Evolutionary conservation across 37 sponge, comb jelly and placozoan genomes (phyloP), one percentile per base, ranked within the genome.

Genomic region (Dysidea cf. avara): DNA sequence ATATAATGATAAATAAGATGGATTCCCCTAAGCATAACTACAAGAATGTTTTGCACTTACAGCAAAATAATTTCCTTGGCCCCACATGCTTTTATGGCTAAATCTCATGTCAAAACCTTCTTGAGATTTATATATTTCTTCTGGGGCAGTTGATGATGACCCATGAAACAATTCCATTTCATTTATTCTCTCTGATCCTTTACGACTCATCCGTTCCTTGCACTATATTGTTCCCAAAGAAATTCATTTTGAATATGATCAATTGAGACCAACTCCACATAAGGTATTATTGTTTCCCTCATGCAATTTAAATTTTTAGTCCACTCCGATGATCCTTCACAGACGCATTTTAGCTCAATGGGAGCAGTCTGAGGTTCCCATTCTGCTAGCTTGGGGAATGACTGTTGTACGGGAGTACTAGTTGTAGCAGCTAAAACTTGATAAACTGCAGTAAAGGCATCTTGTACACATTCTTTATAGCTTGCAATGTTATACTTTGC

Each of bases 121-220:
- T 9, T 73, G 76, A 17, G 75, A 60, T 39, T 67, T 49, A 64
- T 86, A 86, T 17, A 86, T 74, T 16, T 20, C 3, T 20, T 30
- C 35, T 21, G 87, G 87, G 0, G 35, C 46, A 20, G 25, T 80
- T 2, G 33, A 43, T 32, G 76, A 40, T n/a, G 87, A 74, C 2
- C 87, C 87, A 61, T 86, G 87, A 53, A 80, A 86, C 35, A 86
- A 68, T 16, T 80, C 76, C 36, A 49, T 34, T 72, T 86, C 87
- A 26, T 66, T 73, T 21, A 35, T 56, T 3, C 24, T 28, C 0
- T 33, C 70, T 0, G 53, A 18, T 52, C 67, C 74, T 53, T 86
- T 80, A 38, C 57, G 29, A 37, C 54, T 29, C 3, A 86, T 61
- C 40, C 39, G 36, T 16, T 80, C 47, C 48, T 52, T 71, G 54